Base-by-base conservation (phyloP, 2,888 invertebrate genomes). In the Epiblema foenella region DNA sequence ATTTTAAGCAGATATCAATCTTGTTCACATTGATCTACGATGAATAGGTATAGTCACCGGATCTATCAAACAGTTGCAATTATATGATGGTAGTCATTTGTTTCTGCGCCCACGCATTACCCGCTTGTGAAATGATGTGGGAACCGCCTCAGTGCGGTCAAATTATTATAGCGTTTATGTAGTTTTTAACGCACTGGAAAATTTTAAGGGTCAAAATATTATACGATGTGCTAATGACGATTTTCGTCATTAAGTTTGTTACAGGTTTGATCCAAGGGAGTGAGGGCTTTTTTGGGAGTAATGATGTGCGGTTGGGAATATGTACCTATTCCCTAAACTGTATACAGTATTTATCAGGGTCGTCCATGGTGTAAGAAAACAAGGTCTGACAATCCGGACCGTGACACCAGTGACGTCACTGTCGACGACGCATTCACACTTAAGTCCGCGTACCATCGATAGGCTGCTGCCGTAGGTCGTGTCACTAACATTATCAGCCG, bases 11-110 rank as follows among this genome's bases (percentile, higher is more conserved):
- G 0, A n/a, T 46, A n/a, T 46, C 8, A 46, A 46, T 46, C 7
- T n/a, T 46, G 46, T 7, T 7, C 15, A 46, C 46, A n/a, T 51
- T 33, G 12, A 37, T 33, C 42, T 7, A 24, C 24, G 24, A 63
- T 64, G 51, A 29, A 69, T 64, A 7, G n/a, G 37, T 33, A 11
- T 51, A 11, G 51, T 42, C 42, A 64, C 10, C 46, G 18, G 52
- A 58, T 12, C 59, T 12, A 65, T 69, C 65, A 59, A 33, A 42
- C 64, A 3, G 56, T 67, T 54, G 54, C 65, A 60, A 56, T 71
- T 56, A 67, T 57, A 39, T 71, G 63, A 51, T 33, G 66, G 62
- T 37, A 54, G 62, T 62, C 62, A 51, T 71, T 71, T 67, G 67
- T 71, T 60, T 49, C 24, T 17, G 17, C 52, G 56, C 71, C 71